These are phyloP conservation scores for Cromileptes altivelis DNA, from an alignment of 2,113 vertebrate species.

Conservation along the genomic window DNA sequence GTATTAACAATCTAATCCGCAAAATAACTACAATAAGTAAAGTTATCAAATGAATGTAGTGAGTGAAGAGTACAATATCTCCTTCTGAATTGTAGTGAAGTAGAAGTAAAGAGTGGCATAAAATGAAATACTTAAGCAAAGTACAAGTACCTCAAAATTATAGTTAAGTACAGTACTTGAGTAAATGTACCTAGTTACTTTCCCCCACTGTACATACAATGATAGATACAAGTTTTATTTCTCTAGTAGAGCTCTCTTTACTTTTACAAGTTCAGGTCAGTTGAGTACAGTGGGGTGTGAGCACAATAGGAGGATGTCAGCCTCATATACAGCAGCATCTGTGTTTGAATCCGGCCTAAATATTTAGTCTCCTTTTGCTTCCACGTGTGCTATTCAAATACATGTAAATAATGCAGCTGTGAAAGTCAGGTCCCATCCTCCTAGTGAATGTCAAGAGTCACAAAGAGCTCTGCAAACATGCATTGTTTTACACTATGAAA, in stretches of 20 bases:
- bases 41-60: too few relatives aligned
- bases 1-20: too few relatives aligned
- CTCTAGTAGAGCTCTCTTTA: neutral
- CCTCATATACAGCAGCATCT: slow-evolving; percentile 10
- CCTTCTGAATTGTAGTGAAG: too few relatives aligned
- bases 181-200: too few relatives aligned
- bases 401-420: neutral
- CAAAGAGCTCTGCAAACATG: neutral
- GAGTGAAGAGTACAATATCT: too few relatives aligned
- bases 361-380: slow-evolving; percentile 43
- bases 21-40: too few relatives aligned
- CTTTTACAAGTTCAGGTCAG: neutral
- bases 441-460: neutral
- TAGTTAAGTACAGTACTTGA: too few relatives aligned
- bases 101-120: too few relatives aligned
- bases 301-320: slow-evolving; percentile 44
- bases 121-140: too few relatives aligned
- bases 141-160: too few relatives aligned
- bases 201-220: too few relatives aligned
- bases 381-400: slow-evolving; percentile 7
- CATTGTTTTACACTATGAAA: neutral
- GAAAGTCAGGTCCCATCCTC: neutral
- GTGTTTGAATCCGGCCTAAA: slow-evolving; percentile 15
- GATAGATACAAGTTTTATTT: neutral
- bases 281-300: neutral